Evolutionary conservation across 2,888 invertebrate species (phyloP).

Genomic region (Ochropacha duplaris): DNA sequence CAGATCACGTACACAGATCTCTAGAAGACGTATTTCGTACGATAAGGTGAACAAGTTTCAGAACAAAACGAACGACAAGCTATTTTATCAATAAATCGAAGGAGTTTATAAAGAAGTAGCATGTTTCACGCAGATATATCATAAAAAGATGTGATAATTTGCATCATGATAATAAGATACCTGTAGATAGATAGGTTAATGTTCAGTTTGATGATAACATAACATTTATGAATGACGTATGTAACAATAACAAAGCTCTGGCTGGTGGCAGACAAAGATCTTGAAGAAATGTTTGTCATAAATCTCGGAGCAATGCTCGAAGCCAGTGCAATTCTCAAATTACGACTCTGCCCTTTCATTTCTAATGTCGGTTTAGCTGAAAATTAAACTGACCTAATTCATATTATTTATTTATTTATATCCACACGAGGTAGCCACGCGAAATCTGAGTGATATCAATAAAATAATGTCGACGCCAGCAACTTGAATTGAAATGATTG

Average conservation of each 20-base stretch:
- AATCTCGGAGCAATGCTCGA: too few species aligned
- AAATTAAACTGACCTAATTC: background rate
- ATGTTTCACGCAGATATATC: background rate
- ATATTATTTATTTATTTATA: background rate
- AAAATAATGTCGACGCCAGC: background rate
- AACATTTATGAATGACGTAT: too few species aligned
- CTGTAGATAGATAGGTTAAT: background rate
- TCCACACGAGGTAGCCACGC: background rate
- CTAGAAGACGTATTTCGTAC: slow-evolving; percentile 4
- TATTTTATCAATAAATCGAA: background rate
- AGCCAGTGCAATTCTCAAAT: background rate
- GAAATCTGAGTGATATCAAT: slow-evolving; percentile 5
- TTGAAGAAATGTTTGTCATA: background rate
- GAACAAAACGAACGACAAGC: slow-evolving; percentile 1
- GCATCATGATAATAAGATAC: background rate
- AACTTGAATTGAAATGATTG: background rate
- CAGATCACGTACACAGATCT: slow-evolving; percentile 21
- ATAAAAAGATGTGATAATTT: background rate
- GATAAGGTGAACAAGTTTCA: slow-evolving; percentile 12
- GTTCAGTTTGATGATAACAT: background rate
- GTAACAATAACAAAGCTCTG: background rate
- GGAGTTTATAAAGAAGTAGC: background rate
- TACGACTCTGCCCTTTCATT: background rate
- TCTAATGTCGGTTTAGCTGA: too few species aligned
- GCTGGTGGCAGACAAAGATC: background rate